Percentiles rank a stretch among this genome's conserved stretches.
Conservation (phyloP, 2,113 vertebrate genomes). For the Nycticorax nycticorax region DNA sequence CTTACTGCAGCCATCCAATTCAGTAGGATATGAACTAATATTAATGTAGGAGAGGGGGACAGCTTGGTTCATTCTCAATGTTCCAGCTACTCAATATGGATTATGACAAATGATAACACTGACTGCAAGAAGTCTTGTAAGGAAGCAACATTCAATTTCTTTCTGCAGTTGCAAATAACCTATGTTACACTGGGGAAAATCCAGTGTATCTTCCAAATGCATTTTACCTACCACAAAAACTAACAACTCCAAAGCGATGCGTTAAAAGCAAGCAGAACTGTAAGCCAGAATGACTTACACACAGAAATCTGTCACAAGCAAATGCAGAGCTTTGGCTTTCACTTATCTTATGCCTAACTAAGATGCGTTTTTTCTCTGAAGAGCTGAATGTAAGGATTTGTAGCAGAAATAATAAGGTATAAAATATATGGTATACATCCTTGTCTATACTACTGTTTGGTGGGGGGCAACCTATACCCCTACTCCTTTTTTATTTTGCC, state of each 20-base stretch:
- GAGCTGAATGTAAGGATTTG: background rate
- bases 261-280: background rate
- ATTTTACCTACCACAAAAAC: background rate
- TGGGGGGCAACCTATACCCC: background rate
- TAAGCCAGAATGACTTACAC: background rate
- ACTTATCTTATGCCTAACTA: background rate
- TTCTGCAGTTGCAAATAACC: background rate
- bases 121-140: background rate
- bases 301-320: background rate
- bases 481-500: background rate
- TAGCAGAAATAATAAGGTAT: background rate
- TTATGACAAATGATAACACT: background rate
- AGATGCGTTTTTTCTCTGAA: background rate
- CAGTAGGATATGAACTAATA: background rate
- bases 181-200: background rate
- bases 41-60: background rate
- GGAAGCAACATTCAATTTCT: background rate
- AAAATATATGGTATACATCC: background rate
- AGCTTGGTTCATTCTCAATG: background rate
- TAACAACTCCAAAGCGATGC: background rate
- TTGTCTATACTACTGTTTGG: background rate
- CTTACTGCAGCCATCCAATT: background rate
- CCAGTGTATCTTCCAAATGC: background rate
- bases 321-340: background rate
- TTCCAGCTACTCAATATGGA: background rate